Conservation (phyloP, 2,888 invertebrate species). For the Ryuthela nishihirai region DNA sequence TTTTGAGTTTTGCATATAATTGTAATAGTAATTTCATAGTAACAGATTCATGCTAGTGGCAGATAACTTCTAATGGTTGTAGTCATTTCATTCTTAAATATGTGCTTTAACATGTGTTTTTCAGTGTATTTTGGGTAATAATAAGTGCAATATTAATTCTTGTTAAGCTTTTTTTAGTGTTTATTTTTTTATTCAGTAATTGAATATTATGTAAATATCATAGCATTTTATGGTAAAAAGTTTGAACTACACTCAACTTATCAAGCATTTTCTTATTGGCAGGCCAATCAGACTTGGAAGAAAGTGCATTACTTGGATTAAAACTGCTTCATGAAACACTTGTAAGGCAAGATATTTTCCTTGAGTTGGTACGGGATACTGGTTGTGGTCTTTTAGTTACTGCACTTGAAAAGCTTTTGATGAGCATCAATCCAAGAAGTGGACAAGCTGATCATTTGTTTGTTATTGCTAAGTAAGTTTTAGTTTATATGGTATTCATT, state of each 20-base stretch:
- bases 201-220: too few relatives aligned
- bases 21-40: too few relatives aligned
- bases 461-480: constrained; percentile 63
- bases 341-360: constrained; percentile 67
- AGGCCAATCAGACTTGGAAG: constrained; percentile 65
- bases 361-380: constrained; percentile 60
- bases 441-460: constrained; percentile 73
- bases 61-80: too few relatives aligned
- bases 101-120: too few relatives aligned
- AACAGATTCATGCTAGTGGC: too few relatives aligned
- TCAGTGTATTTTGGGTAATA: too few relatives aligned
- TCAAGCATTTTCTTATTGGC: constrained; percentile 42
- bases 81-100: too few relatives aligned
- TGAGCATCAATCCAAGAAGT: constrained; percentile 71
- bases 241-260: background rate
- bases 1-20: too few relatives aligned
- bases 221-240: background rate
- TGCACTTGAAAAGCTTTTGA: constrained; percentile 73
- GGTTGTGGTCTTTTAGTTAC: constrained; percentile 60
- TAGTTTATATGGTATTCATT: background rate
- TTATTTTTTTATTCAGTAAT: background rate
- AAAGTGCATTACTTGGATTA: constrained; percentile 66
- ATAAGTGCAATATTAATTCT: too few relatives aligned
- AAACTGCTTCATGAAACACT: constrained; percentile 70
- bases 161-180: background rate